A percentile compares a stretch with the other conserved stretches of the same genome.
These are phyloP conservation scores for Fissipunctia ypsillon DNA, from an alignment of 2,888 invertebrate species.

Conservation along the genomic window DNA sequence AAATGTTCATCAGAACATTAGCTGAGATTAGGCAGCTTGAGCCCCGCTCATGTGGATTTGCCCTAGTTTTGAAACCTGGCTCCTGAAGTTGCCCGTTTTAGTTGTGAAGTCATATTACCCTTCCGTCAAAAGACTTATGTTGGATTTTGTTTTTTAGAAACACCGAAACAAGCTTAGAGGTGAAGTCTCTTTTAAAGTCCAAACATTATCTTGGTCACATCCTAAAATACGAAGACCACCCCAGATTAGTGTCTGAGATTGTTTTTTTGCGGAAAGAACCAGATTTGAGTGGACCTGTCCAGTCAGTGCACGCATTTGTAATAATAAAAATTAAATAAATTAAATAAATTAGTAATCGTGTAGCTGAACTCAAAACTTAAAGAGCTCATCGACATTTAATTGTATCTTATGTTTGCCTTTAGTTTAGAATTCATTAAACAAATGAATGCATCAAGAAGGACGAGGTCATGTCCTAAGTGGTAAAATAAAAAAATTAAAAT, in stretches of 20 bases:
- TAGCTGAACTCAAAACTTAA: no score
- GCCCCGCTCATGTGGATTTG: conserved; percentile 49
- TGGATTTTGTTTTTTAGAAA: conserved; percentile 4
- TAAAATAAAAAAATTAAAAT: no score
- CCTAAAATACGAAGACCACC: not conserved
- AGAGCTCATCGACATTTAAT: not conserved
- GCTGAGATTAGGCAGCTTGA: conserved; percentile 49
- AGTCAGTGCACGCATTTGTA: no score
- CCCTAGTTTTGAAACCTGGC: conserved; percentile 48
- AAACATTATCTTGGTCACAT: not conserved
- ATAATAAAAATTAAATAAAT: no score
- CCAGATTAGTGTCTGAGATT: not conserved
- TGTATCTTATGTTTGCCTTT: not conserved
- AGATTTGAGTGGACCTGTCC: not conserved
- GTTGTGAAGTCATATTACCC: conserved; percentile 45
- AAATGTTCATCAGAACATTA: conserved; percentile 59
- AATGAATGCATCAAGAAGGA: no score
- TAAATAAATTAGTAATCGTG: no score
- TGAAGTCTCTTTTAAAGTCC: not conserved
- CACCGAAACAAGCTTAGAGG: not conserved
- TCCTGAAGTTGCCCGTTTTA: conserved; percentile 37
- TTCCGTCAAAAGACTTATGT: conserved; percentile 16
- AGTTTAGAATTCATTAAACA: no score
- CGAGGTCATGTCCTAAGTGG: no score
- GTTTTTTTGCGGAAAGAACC: not conserved